phyloP scores from a whole-genome alignment of 2,797 vertebrate genomes.

The Lagorchestes hirsutus region DNA sequence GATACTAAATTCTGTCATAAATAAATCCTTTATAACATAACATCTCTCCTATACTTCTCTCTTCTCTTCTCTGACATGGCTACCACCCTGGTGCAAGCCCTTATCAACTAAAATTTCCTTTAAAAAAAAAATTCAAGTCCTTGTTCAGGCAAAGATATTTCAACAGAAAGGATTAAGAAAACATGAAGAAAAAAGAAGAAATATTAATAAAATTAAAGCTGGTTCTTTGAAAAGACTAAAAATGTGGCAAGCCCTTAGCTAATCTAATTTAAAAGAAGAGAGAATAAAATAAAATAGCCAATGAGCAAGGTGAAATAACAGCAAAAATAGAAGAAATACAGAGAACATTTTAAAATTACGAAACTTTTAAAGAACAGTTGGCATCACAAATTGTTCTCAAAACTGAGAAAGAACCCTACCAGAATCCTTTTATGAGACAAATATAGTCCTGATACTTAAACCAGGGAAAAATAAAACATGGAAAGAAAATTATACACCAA shows the following conservation, averaged over 20 bases:
- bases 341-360: background rate
- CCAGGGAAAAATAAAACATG: background rate
- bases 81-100: no score
- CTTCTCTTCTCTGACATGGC: background rate
- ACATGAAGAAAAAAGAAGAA: background rate
- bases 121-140: background rate
- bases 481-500: background rate
- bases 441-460: background rate
- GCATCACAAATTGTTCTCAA: background rate
- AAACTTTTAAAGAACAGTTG: background rate
- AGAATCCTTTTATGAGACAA: background rate
- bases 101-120: background rate
- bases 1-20: background rate
- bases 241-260: background rate
- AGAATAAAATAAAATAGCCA: no score
- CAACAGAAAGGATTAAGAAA: background rate
- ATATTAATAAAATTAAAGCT: background rate
- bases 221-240: background rate
- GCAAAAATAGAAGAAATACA: background rate
- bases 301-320: background rate
- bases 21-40: background rate
- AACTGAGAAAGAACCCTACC: background rate
- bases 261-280: background rate
- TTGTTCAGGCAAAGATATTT: background rate
- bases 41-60: background rate